These are phyloP conservation scores for Eupithecia exiguata DNA, from an alignment of 2,888 invertebrate species.

Conservation along the genomic window DNA sequence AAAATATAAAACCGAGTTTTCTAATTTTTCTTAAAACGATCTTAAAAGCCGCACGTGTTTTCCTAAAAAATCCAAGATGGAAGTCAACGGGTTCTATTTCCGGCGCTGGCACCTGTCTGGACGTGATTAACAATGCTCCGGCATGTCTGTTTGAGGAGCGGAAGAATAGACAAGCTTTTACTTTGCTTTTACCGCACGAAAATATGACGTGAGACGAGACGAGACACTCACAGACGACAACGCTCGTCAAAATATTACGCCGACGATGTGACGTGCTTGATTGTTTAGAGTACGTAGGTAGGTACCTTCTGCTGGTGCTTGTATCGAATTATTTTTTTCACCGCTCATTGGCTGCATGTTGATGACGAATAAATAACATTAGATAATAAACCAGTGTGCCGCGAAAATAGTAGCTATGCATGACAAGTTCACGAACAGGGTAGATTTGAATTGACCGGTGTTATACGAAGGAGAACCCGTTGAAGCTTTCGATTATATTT, in stretches of 20 bases:
- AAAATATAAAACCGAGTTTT: neutral
- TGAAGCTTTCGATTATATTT: neutral
- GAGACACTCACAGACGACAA: neutral
- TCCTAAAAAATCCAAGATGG: constrained; percentile 31
- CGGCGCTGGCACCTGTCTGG: constrained; percentile 48
- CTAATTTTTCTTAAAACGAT: neutral
- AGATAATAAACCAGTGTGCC: neutral
- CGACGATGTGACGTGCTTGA: neutral
- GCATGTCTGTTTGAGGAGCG: constrained; percentile 7
- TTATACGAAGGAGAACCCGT: too few relatives aligned
- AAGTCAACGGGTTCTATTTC: constrained; percentile 44
- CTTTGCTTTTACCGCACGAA: constrained; percentile 1
- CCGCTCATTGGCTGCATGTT: neutral
- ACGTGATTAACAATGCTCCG: constrained; percentile 46
- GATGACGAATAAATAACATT: neutral
- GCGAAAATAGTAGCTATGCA: neutral
- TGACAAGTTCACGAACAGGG: neutral
- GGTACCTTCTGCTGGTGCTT: neutral
- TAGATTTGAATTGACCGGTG: neutral
- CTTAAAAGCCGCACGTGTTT: constrained; percentile 13
- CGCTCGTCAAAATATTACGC: neutral
- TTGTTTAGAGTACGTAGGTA: neutral
- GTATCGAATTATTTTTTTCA: neutral
- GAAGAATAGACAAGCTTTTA: constrained; percentile 1
- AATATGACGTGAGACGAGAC: neutral